phyloP scores from a whole-genome alignment of 2,888 invertebrate species.

The Heliconius sara region DNA sequence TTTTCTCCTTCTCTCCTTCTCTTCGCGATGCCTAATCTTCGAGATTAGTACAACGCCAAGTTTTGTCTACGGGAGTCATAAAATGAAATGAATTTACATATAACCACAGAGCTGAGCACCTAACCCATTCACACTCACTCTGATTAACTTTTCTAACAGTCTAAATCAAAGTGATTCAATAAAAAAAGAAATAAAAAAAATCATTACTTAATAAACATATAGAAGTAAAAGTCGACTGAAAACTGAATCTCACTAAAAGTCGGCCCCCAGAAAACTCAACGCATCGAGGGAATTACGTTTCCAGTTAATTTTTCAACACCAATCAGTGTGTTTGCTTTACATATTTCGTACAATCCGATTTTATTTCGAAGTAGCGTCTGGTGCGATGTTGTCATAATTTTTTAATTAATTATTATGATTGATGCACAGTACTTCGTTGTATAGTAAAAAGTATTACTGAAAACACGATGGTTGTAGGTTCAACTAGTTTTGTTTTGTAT shows the following conservation, averaged over 20 bases:
- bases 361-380: conserved; percentile 39
- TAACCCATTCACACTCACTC: no score
- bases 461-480: not conserved
- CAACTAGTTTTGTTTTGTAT: not conserved
- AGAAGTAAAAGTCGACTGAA: not conserved
- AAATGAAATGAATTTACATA: no score
- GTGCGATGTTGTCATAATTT: conserved; percentile 33
- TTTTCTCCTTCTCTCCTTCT: not conserved
- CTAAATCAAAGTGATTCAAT: not conserved
- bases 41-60: no score
- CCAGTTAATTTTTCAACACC: conserved; percentile 47
- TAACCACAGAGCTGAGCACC: no score
- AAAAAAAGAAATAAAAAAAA: no score
- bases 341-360: conserved; percentile 40
- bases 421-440: not conserved
- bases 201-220: not conserved
- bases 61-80: no score
- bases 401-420: conserved; percentile 11
- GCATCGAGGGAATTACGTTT: conserved; percentile 35
- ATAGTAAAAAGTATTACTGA: not conserved
- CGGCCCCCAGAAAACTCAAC: conserved; percentile 18
- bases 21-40: no score
- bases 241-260: conserved; percentile 16
- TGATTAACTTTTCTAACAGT: no score
- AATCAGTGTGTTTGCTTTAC: conserved; percentile 46